Conservation (phyloP, 2,113 vertebrate species). For the Galbula dea region DNA sequence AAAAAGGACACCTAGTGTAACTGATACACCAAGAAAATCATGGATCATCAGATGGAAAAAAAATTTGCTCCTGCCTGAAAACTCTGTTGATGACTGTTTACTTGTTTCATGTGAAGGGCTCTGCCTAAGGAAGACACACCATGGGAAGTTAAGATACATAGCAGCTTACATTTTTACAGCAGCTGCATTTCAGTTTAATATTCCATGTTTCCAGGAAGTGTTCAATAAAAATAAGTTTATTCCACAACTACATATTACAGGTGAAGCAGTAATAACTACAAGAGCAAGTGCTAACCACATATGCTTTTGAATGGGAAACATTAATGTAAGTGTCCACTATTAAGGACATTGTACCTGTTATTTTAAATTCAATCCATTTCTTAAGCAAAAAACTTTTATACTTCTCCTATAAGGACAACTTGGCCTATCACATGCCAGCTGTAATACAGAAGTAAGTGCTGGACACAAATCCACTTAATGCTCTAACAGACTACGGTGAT, state of each 20-base stretch:
- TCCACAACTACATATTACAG: neutral
- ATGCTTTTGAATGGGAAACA: neutral
- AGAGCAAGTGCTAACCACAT: neutral
- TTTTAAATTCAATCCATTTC: neutral
- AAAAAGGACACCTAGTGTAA: neutral
- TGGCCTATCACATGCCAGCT: neutral
- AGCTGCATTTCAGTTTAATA: neutral
- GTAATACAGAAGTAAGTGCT: neutral
- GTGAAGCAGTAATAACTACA: neutral
- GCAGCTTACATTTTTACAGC: neutral
- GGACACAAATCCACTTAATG: neutral
- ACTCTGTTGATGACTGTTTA: neutral
- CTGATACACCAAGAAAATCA: neutral
- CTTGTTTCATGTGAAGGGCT: neutral
- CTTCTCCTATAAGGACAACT: neutral
- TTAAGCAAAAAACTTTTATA: neutral
- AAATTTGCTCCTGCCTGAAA: neutral
- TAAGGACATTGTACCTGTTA: neutral
- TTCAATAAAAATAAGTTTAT: constrained; percentile 22
- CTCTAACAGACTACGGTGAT: neutral
- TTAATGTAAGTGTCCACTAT: neutral
- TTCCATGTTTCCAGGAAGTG: neutral
- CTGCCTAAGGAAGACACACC: neutral
- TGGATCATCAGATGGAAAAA: neutral
- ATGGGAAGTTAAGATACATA: neutral